Conservation (phyloP, 2,797 vertebrate genomes). For the Enteromius mattozi region DNA sequence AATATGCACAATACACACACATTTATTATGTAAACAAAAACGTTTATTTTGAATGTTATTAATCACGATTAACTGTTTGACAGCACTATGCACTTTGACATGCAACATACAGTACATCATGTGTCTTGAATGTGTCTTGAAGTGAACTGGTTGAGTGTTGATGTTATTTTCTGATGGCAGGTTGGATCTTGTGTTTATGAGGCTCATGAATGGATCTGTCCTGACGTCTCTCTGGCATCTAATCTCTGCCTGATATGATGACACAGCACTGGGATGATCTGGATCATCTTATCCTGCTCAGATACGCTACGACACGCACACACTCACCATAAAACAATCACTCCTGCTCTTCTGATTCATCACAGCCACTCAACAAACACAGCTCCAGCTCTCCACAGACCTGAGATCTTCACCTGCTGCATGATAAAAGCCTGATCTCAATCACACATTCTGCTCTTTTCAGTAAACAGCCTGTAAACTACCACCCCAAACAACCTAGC, state of each 20-base stretch:
- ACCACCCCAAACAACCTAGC: neutral
- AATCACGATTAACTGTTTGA: too few relatives aligned
- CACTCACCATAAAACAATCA: neutral
- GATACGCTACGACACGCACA: neutral
- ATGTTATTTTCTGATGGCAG: too few relatives aligned
- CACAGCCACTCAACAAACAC: neutral
- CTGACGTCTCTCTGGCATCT: conserved; percentile 29
- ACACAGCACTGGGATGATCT: conserved; percentile 23
- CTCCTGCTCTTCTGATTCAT: neutral
- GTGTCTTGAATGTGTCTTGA: too few relatives aligned
- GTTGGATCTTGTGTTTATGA: neutral
- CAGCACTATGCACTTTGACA: too few relatives aligned
- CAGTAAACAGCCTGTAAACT: neutral
- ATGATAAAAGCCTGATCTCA: neutral
- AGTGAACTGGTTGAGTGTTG: too few relatives aligned
- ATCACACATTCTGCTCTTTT: neutral
- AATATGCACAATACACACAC: too few relatives aligned
- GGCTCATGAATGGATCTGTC: conserved; percentile 2
- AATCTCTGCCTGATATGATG: conserved; percentile 50
- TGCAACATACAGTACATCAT: too few relatives aligned
- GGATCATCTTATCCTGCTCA: neutral
- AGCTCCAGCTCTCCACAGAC: neutral
- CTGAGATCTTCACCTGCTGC: neutral
- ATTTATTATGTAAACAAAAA: too few relatives aligned
- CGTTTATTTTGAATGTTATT: too few relatives aligned